Evolutionary conservation across 2,797 vertebrate genomes (phyloP), one percentile per base, ranked within the genome.

Genomic region (Rhyacichthys aspro): DNA sequence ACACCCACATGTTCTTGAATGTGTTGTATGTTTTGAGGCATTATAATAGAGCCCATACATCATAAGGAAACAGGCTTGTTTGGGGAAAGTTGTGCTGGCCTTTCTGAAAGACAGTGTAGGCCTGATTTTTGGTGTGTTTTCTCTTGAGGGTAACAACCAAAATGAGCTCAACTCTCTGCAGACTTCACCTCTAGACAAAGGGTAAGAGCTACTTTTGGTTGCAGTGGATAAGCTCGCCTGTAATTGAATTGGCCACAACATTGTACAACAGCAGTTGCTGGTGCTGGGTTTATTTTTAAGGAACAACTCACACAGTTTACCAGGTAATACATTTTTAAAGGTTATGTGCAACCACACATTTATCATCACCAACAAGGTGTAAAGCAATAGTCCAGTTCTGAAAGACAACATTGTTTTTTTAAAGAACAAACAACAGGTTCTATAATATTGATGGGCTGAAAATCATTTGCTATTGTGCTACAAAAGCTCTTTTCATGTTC

Each of bases 181-280:
- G 75, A 75, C 57, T 62, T 79, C 59, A 83, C 74, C 81, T 76
- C 49, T 47, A 80, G 70, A 80, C 78, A 73, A 5, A 2, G 63
- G 70, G 55, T 76, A 63, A 78, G 49, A 67, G 72, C 59, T 73
- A 47, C 58, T 74, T 48, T 70, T 23, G 9, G 63, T 79, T 79
- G 43, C 23, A 55, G 67, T 65, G 77, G 73, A 79, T 78, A 70
- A 63, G 59, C 48, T 71, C 56, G 58, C 17, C 63, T 45, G 47
- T 79, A 82, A 84, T 76, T 81, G 72, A 82, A 86, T 77, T 78
- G 75, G 76, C 57, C 72, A 72, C 43, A 59, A 63, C 67, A 55
- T 43, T 1, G 2, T 42, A 42, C 48, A 49, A 37, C 14, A 74
- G 70, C 34, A 72, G 70, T 59, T 61, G 42, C 39, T 46, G 64